Evolutionary conservation across 2,797 vertebrate genomes (phyloP), one percentile per base, ranked within the genome.

Genomic region (Stomatorhinus walkeri): DNA sequence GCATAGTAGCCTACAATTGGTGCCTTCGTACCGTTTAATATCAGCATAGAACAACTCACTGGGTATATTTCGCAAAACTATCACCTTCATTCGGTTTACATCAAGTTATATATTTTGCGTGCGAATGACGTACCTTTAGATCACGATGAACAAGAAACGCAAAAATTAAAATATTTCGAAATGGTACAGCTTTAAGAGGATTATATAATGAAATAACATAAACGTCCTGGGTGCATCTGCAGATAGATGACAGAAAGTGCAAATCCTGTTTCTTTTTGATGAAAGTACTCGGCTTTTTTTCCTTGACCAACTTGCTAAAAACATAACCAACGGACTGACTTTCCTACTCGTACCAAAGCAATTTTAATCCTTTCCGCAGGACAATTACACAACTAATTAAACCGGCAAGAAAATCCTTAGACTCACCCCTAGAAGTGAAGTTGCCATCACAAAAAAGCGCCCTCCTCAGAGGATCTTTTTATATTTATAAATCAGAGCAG

Each of bases 351-450:
- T 94, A 94, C 94, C 94, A 93, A 95, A 95, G 96, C 93, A 96
- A 96, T 96, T 96, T 97, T 96, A 98, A 98, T 97, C 97, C 96
- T 95, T 95, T 96, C 95, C 93, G 93, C 96, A 94, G 95, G 95
- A 97, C 96, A 97, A 97, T 97, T 96, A 97, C 97, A 97, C 95
- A 97, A 97, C 97, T 97, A 98, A 99, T 97, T 96, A 97, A 97
- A 97, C 94, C 96, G 96, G 96, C 95, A 96, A 97, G 96, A 97
- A 97, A 97, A 96, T 96, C 96, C 97, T 96, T 95, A 96, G 95
- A 99, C 98, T 99, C 98, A 99, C 98, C 98, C 98, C 98, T 96
- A 99, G 98, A 97, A 99, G 98, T 97, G 98, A 98, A 98, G 98
- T 98, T 98, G 98, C 98, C 98, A 99, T 99, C 98, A 97, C 98